phyloP scores from a whole-genome alignment of 2,888 invertebrate species.

The Zeuzera pyrina region DNA sequence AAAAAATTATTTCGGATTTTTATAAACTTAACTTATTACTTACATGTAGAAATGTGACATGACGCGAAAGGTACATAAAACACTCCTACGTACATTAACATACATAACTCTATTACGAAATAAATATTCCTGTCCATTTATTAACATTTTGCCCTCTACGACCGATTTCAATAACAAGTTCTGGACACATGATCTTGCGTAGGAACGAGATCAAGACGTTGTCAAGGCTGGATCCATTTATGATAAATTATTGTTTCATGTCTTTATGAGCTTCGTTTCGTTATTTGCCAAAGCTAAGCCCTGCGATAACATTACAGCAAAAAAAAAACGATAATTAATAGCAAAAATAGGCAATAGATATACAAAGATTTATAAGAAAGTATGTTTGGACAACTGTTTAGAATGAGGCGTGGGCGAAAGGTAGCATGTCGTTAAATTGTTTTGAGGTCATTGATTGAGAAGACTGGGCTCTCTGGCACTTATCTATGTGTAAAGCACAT shows the following conservation, averaged over 20 bases:
- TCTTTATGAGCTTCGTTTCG: neutral
- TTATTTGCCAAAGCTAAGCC: neutral
- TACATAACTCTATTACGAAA: too few species aligned
- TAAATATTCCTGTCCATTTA: slow-evolving; percentile 16
- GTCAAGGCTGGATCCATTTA: slow-evolving; percentile 67
- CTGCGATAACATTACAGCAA: neutral
- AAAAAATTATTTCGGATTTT: neutral
- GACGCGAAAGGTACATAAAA: too few species aligned
- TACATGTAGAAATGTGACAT: neutral
- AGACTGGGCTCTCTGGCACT: slow-evolving; percentile 25
- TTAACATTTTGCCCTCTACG: slow-evolving; percentile 25
- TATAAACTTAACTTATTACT: neutral
- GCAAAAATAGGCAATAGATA: too few species aligned
- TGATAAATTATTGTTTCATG: slow-evolving; percentile 36
- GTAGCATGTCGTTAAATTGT: slow-evolving; percentile 50
- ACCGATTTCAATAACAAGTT: slow-evolving; percentile 50
- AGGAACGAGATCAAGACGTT: slow-evolving; percentile 62
- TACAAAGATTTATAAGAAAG: too few species aligned
- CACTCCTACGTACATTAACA: too few species aligned
- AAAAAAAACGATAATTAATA: too few species aligned
- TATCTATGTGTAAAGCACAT: slow-evolving; percentile 21
- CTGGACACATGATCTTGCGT: slow-evolving; percentile 49
- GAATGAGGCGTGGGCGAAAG: slow-evolving; percentile 50
- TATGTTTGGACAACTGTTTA: too few species aligned
- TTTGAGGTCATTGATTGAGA: slow-evolving; percentile 61